These are phyloP conservation scores for Scomber colias DNA, from an alignment of 2,113 vertebrate genomes.

Conservation along the genomic window DNA sequence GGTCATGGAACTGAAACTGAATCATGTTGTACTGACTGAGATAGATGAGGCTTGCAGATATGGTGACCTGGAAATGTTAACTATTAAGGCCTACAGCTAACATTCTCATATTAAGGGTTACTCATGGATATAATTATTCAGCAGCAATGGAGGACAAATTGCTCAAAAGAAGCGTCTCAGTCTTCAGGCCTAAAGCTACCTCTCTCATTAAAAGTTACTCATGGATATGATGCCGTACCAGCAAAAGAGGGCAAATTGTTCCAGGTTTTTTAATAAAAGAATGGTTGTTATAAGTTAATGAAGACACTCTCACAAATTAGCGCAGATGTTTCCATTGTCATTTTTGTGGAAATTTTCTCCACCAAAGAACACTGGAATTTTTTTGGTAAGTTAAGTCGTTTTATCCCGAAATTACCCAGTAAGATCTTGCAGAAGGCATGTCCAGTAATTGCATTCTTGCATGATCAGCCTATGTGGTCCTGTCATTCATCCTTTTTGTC, in stretches of 20 bases:
- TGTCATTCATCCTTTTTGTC: constrained; percentile 60
- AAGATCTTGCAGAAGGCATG: constrained; percentile 52
- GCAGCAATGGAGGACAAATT: constrained; percentile 66
- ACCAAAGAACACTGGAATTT: constrained; percentile 32
- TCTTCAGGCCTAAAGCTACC: constrained; percentile 67
- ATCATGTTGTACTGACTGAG: constrained; percentile 56
- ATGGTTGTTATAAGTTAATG: constrained; percentile 25
- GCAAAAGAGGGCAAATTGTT: constrained; percentile 60
- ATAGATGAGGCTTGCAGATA: constrained; percentile 52
- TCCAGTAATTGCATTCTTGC: constrained; percentile 58
- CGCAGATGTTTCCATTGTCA: constrained; percentile 35
- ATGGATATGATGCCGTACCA: constrained; percentile 58
- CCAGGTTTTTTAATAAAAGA: constrained; percentile 56
- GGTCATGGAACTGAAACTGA: constrained; percentile 54
- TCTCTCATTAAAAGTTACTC: constrained; percentile 69
- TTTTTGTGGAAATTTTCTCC: constrained; percentile 35
- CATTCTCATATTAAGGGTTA: constrained; percentile 73
- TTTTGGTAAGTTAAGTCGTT: constrained; percentile 35
- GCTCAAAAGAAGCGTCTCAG: constrained; percentile 58
- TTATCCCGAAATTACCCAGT: constrained; percentile 46
- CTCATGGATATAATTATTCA: constrained; percentile 71
- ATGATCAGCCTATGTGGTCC: constrained; percentile 64
- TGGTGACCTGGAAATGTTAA: constrained; percentile 74
- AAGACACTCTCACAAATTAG: constrained; percentile 18
- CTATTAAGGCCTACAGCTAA: constrained; percentile 69